Evolutionary conservation across 2,113 vertebrate species (phyloP).

Genomic region (Chitala chitala): DNA sequence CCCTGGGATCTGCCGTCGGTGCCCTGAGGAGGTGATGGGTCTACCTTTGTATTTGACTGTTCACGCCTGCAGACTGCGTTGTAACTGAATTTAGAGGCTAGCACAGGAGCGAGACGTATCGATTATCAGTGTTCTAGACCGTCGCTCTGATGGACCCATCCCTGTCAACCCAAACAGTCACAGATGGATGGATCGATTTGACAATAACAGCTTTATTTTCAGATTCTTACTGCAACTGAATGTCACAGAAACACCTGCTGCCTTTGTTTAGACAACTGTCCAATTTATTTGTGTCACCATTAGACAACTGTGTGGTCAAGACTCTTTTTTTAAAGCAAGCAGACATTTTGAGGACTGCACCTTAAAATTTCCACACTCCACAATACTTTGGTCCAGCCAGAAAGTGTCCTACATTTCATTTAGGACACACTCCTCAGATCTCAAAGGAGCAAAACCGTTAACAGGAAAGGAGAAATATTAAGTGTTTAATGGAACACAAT

Average conservation of each 20-base stretch:
- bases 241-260: constrained; percentile 2
- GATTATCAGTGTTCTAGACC: neutral
- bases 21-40: neutral
- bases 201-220: neutral
- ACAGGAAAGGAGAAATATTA: too few species aligned
- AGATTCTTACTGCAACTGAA: constrained; percentile 2
- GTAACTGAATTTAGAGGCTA: neutral
- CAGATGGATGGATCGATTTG: neutral
- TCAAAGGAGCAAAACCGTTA: neutral
- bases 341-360: neutral
- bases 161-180: neutral
- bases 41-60: neutral
- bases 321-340: neutral
- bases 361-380: neutral
- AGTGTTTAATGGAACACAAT: too few species aligned
- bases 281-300: neutral
- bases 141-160: neutral
- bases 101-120: neutral
- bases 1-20: constrained; percentile 11
- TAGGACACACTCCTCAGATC: neutral
- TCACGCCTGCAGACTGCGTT: neutral
- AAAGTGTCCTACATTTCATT: neutral
- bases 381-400: neutral
- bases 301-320: too few species aligned
- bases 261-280: neutral